These are phyloP conservation scores for Bombycilla garrulus DNA, from an alignment of 2,113 vertebrate genomes.

Conservation along the genomic window DNA sequence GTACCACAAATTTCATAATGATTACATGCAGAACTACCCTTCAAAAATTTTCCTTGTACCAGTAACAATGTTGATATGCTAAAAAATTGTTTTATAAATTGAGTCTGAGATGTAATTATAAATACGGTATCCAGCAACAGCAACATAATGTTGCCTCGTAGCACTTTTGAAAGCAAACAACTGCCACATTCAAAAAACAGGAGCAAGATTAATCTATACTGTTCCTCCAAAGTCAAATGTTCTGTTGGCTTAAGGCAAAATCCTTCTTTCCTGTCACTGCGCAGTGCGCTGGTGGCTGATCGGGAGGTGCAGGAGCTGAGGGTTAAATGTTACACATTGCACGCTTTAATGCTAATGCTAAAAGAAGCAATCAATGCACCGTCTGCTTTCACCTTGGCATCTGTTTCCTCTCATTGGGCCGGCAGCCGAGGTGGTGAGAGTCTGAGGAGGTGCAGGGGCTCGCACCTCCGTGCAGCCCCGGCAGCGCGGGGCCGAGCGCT, in stretches of 20 bases:
- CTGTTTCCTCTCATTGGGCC: neutral
- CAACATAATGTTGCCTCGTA: conserved; percentile 13
- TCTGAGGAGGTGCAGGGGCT: neutral
- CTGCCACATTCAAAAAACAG: neutral
- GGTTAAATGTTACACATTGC: neutral
- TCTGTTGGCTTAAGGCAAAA: conserved; percentile 11
- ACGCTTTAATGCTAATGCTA: neutral
- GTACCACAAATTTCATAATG: neutral
- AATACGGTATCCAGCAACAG: neutral
- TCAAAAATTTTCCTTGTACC: neutral
- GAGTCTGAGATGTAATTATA: conserved; percentile 30
- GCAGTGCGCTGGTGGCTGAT: neutral
- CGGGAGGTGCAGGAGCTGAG: neutral
- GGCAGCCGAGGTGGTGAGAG: neutral
- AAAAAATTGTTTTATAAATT: neutral
- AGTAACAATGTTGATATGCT: neutral
- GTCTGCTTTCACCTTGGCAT: neutral
- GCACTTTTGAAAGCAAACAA: neutral
- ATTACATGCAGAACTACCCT: neutral
- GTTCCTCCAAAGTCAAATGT: neutral
- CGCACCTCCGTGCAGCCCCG: neutral
- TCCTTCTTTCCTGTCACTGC: neutral
- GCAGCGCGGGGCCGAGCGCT: neutral
- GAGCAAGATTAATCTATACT: neutral
- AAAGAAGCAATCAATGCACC: neutral